These are phyloP conservation scores for Drosophila eugracilis DNA, from an alignment of 1,140 invertebrate genomes.

Conservation along the genomic window DNA sequence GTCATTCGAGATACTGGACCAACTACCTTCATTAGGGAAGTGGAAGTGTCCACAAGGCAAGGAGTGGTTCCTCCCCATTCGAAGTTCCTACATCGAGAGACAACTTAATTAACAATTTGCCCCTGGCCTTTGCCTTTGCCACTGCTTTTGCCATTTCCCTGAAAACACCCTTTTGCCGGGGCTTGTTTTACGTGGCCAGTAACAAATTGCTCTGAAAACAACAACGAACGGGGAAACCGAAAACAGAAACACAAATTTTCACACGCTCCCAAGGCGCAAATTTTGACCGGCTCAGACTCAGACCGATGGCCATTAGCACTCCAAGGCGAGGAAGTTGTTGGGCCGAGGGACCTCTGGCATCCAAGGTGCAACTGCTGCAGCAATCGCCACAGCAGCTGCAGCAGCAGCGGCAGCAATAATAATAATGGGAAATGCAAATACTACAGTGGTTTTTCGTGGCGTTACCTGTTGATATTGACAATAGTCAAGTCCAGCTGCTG, in stretches of 20 bases:
- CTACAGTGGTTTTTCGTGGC: constrained; percentile 56
- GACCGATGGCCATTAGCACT: constrained; percentile 51
- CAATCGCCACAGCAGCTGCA: too few relatives aligned
- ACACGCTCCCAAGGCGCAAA: constrained; percentile 48
- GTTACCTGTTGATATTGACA: constrained; percentile 69
- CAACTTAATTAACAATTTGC: constrained; percentile 60
- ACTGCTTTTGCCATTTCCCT: constrained; percentile 7
- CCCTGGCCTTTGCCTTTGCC: constrained; percentile 29
- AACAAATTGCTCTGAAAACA: constrained; percentile 44
- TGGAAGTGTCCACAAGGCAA: constrained; percentile 8
- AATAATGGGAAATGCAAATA: constrained; percentile 78
- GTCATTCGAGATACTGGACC: constrained; percentile 13
- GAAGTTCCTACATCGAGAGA: constrained; percentile 9
- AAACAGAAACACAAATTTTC: constrained; percentile 45
- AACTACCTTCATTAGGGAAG: constrained; percentile 29
- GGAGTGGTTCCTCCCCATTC: constrained; percentile 1
- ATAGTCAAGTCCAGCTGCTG: constrained; percentile 17
- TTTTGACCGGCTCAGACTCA: constrained; percentile 14
- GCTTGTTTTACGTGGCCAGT: constrained; percentile 23
- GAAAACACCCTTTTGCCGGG: constrained; percentile 36
- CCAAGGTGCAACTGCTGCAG: constrained; percentile 8
- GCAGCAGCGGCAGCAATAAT: constrained; percentile 39
- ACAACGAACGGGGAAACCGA: constrained; percentile 4
- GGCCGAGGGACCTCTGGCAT: constrained; percentile 17
- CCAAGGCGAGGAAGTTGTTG: constrained; percentile 12